Conservation (phyloP, 2,797 vertebrate genomes). For the Danio kyathit region DNA sequence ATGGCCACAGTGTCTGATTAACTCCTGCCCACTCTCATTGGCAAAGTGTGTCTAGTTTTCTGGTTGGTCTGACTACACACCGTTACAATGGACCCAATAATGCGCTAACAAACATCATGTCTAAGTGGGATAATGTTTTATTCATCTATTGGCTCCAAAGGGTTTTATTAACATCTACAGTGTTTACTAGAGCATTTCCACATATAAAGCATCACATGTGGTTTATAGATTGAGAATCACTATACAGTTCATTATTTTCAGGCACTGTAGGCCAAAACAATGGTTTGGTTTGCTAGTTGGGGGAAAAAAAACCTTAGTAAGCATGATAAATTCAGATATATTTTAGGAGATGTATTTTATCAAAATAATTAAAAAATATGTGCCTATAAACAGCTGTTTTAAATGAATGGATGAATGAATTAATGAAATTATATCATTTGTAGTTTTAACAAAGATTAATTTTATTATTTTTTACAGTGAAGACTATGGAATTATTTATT, state of each 20-base stretch:
- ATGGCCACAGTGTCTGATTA: constrained; percentile 1
- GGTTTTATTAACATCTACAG: background rate
- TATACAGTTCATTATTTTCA: background rate
- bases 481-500: too few species aligned
- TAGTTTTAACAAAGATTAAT: too few species aligned
- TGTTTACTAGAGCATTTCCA: background rate
- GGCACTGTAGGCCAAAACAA: background rate
- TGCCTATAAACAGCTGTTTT: too few species aligned
- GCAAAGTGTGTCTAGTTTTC: constrained; percentile 13
- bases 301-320: too few species aligned
- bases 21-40: constrained; percentile 22
- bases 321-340: too few species aligned
- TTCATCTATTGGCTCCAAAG: background rate
- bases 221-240: background rate
- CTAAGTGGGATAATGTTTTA: background rate
- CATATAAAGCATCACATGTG: background rate
- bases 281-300: background rate
- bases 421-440: too few species aligned
- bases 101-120: constrained; percentile 7
- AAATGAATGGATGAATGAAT: too few species aligned
- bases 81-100: background rate
- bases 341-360: too few species aligned
- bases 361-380: too few species aligned
- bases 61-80: constrained; percentile 11
- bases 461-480: too few species aligned